Evolutionary conservation across 2,888 invertebrate species (phyloP), one percentile per base, ranked within the genome.

Genomic region (Gymnocheta viridis): DNA sequence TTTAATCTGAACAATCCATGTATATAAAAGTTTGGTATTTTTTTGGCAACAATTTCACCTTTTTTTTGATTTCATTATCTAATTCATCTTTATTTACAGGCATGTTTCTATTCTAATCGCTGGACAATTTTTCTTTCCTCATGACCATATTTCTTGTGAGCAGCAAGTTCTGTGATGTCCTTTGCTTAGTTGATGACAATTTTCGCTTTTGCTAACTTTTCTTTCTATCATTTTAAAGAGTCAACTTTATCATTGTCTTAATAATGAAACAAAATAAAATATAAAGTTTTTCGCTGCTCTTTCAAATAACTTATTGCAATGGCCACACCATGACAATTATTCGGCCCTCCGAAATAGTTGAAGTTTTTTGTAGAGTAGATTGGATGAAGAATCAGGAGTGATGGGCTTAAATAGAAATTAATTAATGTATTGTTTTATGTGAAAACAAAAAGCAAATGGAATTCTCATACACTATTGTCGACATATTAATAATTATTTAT

Each of bases 171-270:
- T 67, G 67, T 58, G 44, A 29, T 73, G 41, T 41, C 51, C 35
- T 64, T 64, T 51, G 19, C 12, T 19, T 12, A 24, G 19, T 9
- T 19, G 1, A 17, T 49, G 14, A 44, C 22, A 17, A n/a, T 44
- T 32, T 58, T 32, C 38, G 29, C 7, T 56, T 49, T 24, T 27
- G 44, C 38, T 12, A n/a, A 7, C 24, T 22, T 38, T 19, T 58
- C 12, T 24, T 38, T 54, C 41, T 29, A 32, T 56, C 22, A 22
- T 12, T 49, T 76, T n/a, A 9, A 44, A 76, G n/a, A 19, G 17
- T 4, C 17, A 14, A 47, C 35, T 76, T 35, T 47, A 58, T 58
- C 58, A 77, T 49, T 51, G 67, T 58, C 22, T 2, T 19, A 56
- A 44, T 14, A 17, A 54, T 44, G 12, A 14, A 5, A 2, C 10